These are phyloP conservation scores for Morelia viridis DNA, from an alignment of 2,797 vertebrate species.

Conservation along the genomic window DNA sequence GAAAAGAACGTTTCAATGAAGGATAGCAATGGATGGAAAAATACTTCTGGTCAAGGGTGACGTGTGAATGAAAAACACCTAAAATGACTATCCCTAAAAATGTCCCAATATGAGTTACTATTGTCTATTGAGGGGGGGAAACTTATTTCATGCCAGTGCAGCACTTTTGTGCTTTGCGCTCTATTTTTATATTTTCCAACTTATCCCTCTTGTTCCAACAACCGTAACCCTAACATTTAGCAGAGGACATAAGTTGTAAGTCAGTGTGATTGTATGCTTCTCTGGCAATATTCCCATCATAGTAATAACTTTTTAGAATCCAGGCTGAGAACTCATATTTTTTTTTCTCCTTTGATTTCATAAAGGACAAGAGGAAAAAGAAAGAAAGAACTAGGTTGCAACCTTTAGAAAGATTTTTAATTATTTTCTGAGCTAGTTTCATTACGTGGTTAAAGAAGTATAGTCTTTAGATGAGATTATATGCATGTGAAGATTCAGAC, in stretches of 20 bases:
- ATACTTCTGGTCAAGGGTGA: background rate
- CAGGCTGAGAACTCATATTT: constrained; percentile 8
- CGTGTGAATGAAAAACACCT: background rate
- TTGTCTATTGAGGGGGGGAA: background rate
- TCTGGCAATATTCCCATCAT: constrained; percentile 31
- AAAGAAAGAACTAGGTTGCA: constrained; percentile 50
- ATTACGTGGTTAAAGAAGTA: constrained; percentile 57
- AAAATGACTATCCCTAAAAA: background rate
- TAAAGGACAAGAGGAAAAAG: background rate
- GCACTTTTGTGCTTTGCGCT: background rate
- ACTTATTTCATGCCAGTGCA: background rate
- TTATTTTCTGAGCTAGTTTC: constrained; percentile 74
- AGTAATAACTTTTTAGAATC: constrained; percentile 20
- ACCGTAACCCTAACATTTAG: background rate
- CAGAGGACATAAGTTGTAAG: background rate
- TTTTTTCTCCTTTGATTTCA: constrained; percentile 40
- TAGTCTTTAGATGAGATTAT: constrained; percentile 51
- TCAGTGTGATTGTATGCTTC: constrained; percentile 1
- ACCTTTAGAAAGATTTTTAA: constrained; percentile 72
- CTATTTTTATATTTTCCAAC: background rate
- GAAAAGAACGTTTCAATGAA: background rate
- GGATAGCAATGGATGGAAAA: background rate
- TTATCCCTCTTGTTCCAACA: constrained; percentile 22
- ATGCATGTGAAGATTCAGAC: constrained; percentile 29
- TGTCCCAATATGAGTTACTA: background rate